These are phyloP conservation scores for Xerus inauris DNA, from an alignment of 2,113 vertebrate genomes.

Conservation along the genomic window DNA sequence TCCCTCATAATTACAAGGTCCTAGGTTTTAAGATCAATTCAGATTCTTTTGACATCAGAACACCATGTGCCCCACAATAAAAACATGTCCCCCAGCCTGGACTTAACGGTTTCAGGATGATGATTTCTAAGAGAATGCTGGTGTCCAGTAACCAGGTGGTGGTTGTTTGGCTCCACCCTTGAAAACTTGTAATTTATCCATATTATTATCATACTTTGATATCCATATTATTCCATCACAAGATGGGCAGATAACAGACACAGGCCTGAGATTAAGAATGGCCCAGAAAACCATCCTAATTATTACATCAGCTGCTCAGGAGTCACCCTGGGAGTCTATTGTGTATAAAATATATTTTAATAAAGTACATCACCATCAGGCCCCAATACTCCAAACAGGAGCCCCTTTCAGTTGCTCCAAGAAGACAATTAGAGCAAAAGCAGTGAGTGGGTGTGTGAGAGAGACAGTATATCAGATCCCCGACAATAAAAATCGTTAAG, in stretches of 20 bases:
- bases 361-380: background rate
- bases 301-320: conserved; percentile 25
- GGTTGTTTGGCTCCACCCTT: background rate
- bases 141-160: conserved; percentile 11
- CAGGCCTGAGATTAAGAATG: background rate
- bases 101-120: conserved; percentile 46
- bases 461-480: conserved; percentile 9
- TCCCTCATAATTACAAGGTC: conserved; percentile 33
- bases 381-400: background rate
- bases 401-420: background rate
- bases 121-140: conserved; percentile 59
- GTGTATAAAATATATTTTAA: conserved; percentile 49
- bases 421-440: conserved; percentile 17
- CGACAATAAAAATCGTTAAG: background rate
- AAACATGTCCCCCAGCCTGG: background rate
- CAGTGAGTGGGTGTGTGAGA: background rate
- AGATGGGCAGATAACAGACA: conserved; percentile 41
- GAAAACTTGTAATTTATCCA: conserved; percentile 52
- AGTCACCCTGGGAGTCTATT: conserved; percentile 39
- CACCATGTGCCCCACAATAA: conserved; percentile 40
- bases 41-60: conserved; percentile 48
- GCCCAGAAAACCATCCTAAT: background rate
- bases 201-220: too few species aligned
- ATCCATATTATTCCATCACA: background rate
- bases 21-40: conserved; percentile 5